phyloP scores from a whole-genome alignment of 2,797 vertebrate species.

The Cercopithecus diana region DNA sequence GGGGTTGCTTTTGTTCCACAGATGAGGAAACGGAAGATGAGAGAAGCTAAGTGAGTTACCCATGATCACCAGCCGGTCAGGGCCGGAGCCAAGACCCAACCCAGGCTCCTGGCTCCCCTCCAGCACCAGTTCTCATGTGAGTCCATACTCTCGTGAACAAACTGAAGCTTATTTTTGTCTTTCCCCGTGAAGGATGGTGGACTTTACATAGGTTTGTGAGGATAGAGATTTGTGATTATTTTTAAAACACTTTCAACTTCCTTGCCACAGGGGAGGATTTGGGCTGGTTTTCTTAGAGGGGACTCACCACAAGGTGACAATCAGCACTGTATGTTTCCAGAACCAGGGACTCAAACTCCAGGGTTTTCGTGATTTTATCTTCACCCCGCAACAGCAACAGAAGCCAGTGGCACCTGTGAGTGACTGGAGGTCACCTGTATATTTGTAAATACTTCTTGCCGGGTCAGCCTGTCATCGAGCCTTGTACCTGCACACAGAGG shows the following conservation, averaged over 20 bases:
- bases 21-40: background rate
- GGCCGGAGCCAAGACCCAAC: background rate
- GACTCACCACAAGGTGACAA: background rate
- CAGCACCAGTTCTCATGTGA: accelerated
- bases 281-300: background rate
- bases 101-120: background rate
- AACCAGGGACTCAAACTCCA: background rate
- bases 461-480: background rate
- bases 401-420: background rate
- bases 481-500: background rate
- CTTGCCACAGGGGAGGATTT: background rate
- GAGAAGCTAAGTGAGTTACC: background rate
- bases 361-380: background rate
- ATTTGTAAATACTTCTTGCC: background rate
- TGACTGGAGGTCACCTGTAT: background rate
- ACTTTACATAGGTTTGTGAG: background rate
- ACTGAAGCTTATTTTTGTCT: background rate
- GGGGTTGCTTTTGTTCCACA: background rate
- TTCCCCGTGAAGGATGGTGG: background rate
- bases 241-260: background rate
- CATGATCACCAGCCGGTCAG: background rate
- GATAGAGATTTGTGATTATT: background rate
- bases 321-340: background rate
- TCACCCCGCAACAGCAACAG: background rate
- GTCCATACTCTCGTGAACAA: background rate